Conservation (phyloP, 92 coral and sea anemone genomes). For the Blastomussa wellsi region DNA sequence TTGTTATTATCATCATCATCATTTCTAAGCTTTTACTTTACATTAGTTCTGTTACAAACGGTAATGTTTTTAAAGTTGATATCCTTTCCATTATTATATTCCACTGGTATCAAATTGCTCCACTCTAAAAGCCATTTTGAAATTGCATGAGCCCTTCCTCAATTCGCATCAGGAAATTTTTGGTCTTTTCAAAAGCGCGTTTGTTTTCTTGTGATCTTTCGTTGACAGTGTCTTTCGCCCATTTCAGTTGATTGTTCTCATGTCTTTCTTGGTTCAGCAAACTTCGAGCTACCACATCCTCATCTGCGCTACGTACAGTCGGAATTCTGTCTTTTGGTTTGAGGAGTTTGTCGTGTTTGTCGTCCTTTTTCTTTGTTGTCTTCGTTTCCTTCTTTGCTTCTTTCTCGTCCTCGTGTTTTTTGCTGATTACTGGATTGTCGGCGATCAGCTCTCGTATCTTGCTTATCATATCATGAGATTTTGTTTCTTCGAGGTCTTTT, state of each 20-base stretch:
- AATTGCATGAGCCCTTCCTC: conserved; percentile 61
- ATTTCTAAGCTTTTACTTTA: background rate
- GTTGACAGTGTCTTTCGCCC: conserved; percentile 62
- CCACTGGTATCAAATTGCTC: background rate
- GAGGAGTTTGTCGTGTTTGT: background rate
- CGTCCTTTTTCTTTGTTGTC: conserved; percentile 5
- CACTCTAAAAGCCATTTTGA: conserved; percentile 18
- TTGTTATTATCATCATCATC: too few species aligned
- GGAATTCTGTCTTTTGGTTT: conserved; percentile 40
- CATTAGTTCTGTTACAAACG: background rate
- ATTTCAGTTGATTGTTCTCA: conserved; percentile 53
- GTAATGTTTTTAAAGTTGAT: background rate
- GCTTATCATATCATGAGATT: conserved; percentile 53
- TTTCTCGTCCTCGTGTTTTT: conserved; percentile 19
- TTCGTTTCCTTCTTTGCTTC: conserved; percentile 5
- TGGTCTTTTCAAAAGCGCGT: conserved; percentile 59
- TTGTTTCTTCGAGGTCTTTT: conserved; percentile 44
- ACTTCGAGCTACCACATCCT: conserved; percentile 8
- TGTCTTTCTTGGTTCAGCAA: conserved; percentile 43
- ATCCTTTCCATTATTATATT: background rate
- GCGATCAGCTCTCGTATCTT: conserved; percentile 59
- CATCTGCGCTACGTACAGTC: background rate
- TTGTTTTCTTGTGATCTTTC: conserved; percentile 63
- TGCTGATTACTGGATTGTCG: conserved; percentile 21
- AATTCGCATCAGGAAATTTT: conserved; percentile 47